Percentiles rank a stretch among this genome's conserved stretches.
These are phyloP conservation scores for Eretmochelys imbricata DNA, from an alignment of 2,113 vertebrate genomes.

Conservation along the genomic window DNA sequence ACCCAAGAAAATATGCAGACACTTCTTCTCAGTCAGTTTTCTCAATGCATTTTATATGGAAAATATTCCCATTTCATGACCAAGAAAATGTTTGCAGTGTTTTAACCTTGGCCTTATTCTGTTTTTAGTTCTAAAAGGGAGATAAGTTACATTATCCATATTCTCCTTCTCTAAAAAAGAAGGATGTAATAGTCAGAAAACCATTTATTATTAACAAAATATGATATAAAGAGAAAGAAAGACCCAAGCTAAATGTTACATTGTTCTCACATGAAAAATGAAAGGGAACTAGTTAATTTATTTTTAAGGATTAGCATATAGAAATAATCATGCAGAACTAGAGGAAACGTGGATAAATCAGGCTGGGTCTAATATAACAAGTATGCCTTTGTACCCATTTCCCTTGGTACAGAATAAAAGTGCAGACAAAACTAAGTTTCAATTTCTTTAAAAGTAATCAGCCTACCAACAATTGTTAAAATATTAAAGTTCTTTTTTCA, in stretches of 20 bases:
- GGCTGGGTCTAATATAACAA: not conserved
- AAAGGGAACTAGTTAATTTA: not conserved
- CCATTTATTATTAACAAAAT: not conserved
- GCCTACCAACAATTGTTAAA: not conserved
- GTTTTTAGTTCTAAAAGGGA: not conserved
- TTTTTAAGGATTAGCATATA: not conserved
- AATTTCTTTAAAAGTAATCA: not conserved
- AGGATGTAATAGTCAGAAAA: not conserved
- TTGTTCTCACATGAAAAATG: not conserved
- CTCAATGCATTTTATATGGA: not conserved
- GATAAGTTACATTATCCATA: not conserved
- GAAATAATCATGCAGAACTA: not conserved
- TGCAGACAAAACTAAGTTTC: not conserved
- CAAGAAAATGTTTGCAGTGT: not conserved
- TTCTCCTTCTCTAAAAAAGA: not conserved
- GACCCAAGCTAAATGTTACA: not conserved
- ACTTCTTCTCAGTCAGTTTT: not conserved
- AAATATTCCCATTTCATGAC: not conserved
- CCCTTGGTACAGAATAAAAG: not conserved
- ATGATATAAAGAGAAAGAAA: not conserved
- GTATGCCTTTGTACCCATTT: not conserved
- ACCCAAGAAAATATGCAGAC: not conserved
- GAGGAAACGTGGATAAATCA: not conserved
- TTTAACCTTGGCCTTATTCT: not conserved
- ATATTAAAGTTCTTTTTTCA: not conserved